Conservation (phyloP, 2,888 invertebrate species). For the Trilocha varians region DNA sequence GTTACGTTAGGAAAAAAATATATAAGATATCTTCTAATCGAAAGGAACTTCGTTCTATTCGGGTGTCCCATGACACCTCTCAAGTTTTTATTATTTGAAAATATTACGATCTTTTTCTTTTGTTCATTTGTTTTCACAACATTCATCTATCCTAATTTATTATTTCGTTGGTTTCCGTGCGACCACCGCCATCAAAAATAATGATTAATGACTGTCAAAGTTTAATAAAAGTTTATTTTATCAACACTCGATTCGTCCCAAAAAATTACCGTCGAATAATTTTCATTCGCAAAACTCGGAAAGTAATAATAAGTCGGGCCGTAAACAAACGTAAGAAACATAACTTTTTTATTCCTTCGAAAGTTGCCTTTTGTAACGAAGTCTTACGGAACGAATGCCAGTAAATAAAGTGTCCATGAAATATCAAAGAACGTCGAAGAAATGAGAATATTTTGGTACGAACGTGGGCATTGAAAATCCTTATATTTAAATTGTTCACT, state of each 20-base stretch:
- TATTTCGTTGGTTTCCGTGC: too few relatives aligned
- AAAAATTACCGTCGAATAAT: background rate
- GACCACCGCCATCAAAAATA: too few relatives aligned
- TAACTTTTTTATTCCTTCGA: background rate
- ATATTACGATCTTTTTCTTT: too few relatives aligned
- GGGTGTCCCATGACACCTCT: too few relatives aligned
- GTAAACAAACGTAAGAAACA: background rate
- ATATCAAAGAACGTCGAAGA: conserved; percentile 1
- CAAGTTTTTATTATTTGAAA: too few relatives aligned
- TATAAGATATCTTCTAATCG: too few relatives aligned
- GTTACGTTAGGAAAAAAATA: too few relatives aligned
- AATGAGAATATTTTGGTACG: conserved; percentile 3
- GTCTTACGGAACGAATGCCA: background rate
- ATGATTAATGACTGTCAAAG: too few relatives aligned
- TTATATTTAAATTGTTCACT: background rate
- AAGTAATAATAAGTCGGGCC: background rate
- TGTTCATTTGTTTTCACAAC: too few relatives aligned
- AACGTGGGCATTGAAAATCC: background rate
- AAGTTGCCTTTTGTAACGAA: background rate
- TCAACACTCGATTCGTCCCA: background rate
- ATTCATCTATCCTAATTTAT: too few relatives aligned
- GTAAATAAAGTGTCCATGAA: background rate
- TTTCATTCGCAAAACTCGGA: background rate
- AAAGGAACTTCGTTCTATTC: too few relatives aligned
- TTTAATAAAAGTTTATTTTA: too few relatives aligned